These are phyloP conservation scores for Solenopsis fugax DNA, from an alignment of 1,140 invertebrate genomes.

Conservation along the genomic window DNA sequence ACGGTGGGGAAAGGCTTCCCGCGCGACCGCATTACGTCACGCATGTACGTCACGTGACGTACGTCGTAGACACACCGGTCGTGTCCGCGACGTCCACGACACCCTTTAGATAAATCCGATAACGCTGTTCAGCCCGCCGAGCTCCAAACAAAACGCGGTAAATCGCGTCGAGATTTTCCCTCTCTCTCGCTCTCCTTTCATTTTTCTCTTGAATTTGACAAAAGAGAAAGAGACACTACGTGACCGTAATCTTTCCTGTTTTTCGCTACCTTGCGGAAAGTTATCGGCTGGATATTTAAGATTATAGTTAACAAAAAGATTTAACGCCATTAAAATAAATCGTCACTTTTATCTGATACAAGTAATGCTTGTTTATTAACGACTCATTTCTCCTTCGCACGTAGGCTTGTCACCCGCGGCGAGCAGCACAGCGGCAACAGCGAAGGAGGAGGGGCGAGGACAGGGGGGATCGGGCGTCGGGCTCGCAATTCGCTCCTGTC, in stretches of 20 bases:
- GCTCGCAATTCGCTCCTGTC: conserved; percentile 80
- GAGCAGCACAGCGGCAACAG: conserved; percentile 65
- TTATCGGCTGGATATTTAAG: neutral
- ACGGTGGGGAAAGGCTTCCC: conserved; percentile 65
- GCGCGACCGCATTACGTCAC: conserved; percentile 77
- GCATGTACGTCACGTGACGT: conserved; percentile 74
- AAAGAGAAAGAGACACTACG: neutral
- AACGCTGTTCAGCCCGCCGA: conserved; percentile 7
- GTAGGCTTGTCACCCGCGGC: conserved; percentile 65
- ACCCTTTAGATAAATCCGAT: conserved; percentile 48
- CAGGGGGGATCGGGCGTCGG: conserved; percentile 71
- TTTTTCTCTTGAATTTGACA: neutral
- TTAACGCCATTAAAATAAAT: neutral
- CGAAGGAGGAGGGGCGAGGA: conserved; percentile 67
- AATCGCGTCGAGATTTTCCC: neutral
- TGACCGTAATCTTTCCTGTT: neutral
- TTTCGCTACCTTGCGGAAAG: neutral
- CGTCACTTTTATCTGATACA: neutral
- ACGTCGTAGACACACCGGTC: conserved; percentile 64
- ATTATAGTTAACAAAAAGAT: neutral
- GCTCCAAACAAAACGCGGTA: neutral
- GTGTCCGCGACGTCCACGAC: conserved; percentile 57
- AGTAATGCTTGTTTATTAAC: neutral
- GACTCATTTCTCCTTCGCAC: neutral
- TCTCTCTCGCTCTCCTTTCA: neutral